phyloP scores from a whole-genome alignment of 2,113 vertebrate genomes.

The Gasterosteus nipponicus region DNA sequence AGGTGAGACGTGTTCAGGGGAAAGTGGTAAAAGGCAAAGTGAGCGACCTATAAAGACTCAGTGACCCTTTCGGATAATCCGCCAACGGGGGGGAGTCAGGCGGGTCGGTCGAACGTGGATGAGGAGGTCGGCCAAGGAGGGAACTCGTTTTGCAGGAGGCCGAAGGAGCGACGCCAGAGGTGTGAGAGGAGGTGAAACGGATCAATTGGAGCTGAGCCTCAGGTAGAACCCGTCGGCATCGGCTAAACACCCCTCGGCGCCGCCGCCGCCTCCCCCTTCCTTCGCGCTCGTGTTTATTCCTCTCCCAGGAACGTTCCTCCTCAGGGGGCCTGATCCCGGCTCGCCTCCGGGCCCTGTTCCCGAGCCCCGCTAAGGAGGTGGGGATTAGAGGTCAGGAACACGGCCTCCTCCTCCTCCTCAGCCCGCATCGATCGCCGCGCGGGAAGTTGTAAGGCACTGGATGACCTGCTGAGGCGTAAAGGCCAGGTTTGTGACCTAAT shows the following conservation, averaged over 20 bases:
- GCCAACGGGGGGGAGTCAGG: slow-evolving; percentile 16
- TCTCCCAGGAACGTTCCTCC: slow-evolving; percentile 57
- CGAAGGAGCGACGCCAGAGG: slow-evolving; percentile 48
- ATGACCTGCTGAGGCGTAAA: slow-evolving; percentile 45
- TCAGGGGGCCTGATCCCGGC: slow-evolving; percentile 60
- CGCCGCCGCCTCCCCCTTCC: slow-evolving; percentile 22
- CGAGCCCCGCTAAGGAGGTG: slow-evolving; percentile 66
- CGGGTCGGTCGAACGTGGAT: slow-evolving; percentile 55
- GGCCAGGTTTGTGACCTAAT: slow-evolving; percentile 53
- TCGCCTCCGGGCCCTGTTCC: slow-evolving; percentile 48
- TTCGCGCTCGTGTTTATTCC: slow-evolving; percentile 60
- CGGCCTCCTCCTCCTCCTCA: slow-evolving; percentile 40
- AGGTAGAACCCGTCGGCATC: slow-evolving; percentile 61
- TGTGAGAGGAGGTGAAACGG: slow-evolving; percentile 55
- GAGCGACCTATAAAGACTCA: slow-evolving; percentile 30
- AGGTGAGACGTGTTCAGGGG: slow-evolving; percentile 13
- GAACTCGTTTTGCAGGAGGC: slow-evolving; percentile 52
- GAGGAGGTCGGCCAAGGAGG: slow-evolving; percentile 36
- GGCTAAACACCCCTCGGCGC: slow-evolving; percentile 52
- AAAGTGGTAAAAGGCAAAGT: slow-evolving; percentile 29
- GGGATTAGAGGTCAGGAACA: slow-evolving; percentile 63
- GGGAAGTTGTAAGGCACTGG: slow-evolving; percentile 43
- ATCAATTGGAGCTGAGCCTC: slow-evolving; percentile 67
- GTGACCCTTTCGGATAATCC: slow-evolving; percentile 45
- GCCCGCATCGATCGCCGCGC: slow-evolving; percentile 55